Percentiles rank a stretch among this genome's conserved stretches.
Evolutionary conservation across 2,113 vertebrate genomes (phyloP).

Genomic region (Pterocles orientalis): DNA sequence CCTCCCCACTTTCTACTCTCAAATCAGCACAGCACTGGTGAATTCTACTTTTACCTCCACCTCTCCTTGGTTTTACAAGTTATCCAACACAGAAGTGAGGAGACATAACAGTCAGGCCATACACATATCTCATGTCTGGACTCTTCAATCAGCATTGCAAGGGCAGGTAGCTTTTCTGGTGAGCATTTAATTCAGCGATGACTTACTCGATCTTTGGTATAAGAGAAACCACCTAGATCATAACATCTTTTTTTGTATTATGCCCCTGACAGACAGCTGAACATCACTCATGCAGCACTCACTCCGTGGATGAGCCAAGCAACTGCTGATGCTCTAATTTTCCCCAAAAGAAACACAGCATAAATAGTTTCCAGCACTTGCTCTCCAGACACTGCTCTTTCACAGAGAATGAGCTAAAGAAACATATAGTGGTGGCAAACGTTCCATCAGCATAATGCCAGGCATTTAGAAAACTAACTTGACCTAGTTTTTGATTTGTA

Average conservation of each 20-base stretch:
- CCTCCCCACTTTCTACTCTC: not conserved
- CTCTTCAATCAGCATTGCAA: not conserved
- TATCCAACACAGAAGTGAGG: not conserved
- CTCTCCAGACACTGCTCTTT: not conserved
- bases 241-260: not conserved
- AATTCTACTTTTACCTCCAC: not conserved
- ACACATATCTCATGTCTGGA: rapidly evolving
- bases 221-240: not conserved
- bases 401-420: not conserved
- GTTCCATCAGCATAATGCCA: not conserved
- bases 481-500: not conserved
- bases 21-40: not conserved
- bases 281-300: not conserved
- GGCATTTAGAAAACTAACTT: not conserved
- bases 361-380: not conserved
- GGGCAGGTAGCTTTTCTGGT: not conserved
- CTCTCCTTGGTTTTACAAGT: not conserved
- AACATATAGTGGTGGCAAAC: not conserved
- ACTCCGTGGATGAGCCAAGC: not conserved
- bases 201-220: not conserved
- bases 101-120: not conserved
- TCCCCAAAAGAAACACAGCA: not conserved
- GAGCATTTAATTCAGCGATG: not conserved
- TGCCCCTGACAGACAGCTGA: not conserved
- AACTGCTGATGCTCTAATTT: not conserved